Evolutionary conservation across 2,113 vertebrate genomes (phyloP).

Genomic region (Ariopsis seemanni): DNA sequence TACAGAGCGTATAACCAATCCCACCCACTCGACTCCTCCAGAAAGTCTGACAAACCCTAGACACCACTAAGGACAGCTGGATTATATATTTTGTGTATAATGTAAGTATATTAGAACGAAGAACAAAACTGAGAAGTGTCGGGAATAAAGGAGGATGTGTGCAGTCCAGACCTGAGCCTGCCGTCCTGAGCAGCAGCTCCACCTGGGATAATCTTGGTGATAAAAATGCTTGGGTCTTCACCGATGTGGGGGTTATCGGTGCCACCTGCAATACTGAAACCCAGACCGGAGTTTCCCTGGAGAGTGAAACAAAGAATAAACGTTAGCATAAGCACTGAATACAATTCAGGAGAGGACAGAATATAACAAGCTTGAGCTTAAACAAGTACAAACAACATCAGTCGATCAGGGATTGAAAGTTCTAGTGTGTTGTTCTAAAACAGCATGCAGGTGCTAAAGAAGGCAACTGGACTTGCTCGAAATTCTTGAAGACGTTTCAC

Average conservation of each 20-base stretch:
- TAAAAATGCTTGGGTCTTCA: conserved; percentile 97
- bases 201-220: conserved; percentile 97
- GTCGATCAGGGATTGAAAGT: background rate
- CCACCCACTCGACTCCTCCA: background rate
- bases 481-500: too few species aligned
- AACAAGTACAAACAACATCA: background rate
- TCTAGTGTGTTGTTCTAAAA: too few species aligned
- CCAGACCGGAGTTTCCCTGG: conserved; percentile 96
- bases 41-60: background rate
- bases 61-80: background rate
- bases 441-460: too few species aligned
- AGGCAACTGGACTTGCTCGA: too few species aligned
- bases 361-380: background rate
- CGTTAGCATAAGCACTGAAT: conserved; percentile 3
- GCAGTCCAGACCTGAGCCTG: conserved; percentile 78
- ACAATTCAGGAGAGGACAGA: background rate
- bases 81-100: background rate
- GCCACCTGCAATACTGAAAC: conserved; percentile 98
- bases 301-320: background rate
- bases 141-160: background rate
- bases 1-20: background rate
- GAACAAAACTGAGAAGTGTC: background rate
- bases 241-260: conserved; percentile 98
- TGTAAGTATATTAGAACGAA: background rate
- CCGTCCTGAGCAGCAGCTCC: conserved; percentile 96